phyloP scores from a whole-genome alignment of 1,140 invertebrate species.

The Campoletis sonorensis region DNA sequence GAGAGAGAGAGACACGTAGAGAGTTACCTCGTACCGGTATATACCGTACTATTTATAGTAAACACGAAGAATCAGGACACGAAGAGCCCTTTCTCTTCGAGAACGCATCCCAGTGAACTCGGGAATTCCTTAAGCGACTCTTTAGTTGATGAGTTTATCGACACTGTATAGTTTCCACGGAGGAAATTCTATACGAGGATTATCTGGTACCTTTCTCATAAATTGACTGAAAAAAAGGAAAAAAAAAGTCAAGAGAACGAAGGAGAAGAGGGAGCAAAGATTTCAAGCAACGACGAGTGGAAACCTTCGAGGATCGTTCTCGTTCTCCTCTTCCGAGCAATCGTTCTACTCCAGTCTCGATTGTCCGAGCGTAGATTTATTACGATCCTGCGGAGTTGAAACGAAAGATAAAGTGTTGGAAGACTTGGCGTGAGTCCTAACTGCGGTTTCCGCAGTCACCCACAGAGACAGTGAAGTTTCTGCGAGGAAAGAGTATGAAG shows the following conservation, averaged over 20 bases:
- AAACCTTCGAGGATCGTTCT: not conserved
- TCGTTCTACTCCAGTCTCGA: slow-evolving; percentile 18
- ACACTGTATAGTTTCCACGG: not conserved
- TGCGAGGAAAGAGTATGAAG: not conserved
- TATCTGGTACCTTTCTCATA: not conserved
- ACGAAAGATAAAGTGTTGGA: not conserved
- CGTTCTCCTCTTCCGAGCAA: not conserved
- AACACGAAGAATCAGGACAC: slow-evolving; percentile 22
- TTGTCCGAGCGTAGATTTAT: slow-evolving; percentile 29
- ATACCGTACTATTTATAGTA: slow-evolving; percentile 37
- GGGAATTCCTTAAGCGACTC: not conserved
- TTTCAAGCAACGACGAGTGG: too few species aligned
- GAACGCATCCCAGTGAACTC: slow-evolving; percentile 21
- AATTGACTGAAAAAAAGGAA: not conserved
- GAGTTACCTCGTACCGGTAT: slow-evolving; percentile 13
- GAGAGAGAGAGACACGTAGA: not conserved
- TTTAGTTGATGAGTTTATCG: slow-evolving; percentile 22
- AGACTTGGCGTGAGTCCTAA: not conserved
- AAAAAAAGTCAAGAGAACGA: not conserved
- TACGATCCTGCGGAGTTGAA: slow-evolving; percentile 8
- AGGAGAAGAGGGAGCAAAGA: not conserved
- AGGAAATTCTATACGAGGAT: not conserved
- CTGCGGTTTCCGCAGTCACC: not conserved
- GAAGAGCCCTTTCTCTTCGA: slow-evolving; percentile 33
- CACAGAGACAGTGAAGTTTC: not conserved